Conservation (phyloP, 2,797 vertebrate genomes). For the Sardinella longiceps region DNA sequence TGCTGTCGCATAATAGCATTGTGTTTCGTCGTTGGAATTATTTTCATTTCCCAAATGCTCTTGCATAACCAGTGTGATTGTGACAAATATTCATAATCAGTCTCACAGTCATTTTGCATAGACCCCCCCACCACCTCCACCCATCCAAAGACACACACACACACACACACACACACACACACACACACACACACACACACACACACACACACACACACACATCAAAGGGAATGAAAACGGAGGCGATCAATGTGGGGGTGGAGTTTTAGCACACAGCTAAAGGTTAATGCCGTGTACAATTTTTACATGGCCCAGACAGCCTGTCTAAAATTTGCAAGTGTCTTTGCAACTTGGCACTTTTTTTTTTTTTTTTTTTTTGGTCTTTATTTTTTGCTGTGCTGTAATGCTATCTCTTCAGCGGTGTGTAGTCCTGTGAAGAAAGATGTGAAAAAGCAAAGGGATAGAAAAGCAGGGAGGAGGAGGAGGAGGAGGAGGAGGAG, state of each 20-base stretch:
- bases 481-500: conserved; percentile 43
- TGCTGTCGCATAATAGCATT: background rate
- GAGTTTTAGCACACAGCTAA: conserved; percentile 29
- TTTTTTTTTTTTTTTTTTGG: conserved; percentile 42
- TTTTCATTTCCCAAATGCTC: conserved; percentile 42
- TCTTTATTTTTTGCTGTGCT: conserved; percentile 56
- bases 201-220: conserved; percentile 5
- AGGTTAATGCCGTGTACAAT: background rate
- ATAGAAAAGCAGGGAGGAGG: conserved; percentile 34
- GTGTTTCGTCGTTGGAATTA: conserved; percentile 17
- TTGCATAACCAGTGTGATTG: conserved; percentile 45
- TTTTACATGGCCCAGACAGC: conserved; percentile 20
- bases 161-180: conserved; percentile 28
- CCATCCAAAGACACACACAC: background rate
- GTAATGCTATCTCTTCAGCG: conserved; percentile 58
- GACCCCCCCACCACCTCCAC: background rate
- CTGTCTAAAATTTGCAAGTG: conserved; percentile 41
- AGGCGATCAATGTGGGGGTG: conserved; percentile 34
- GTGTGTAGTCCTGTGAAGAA: conserved; percentile 51
- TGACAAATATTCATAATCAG: conserved; percentile 28
- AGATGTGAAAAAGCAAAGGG: conserved; percentile 8
- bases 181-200: conserved; percentile 20
- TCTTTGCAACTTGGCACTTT: conserved; percentile 44
- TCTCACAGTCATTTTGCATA: conserved; percentile 13
- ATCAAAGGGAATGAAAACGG: conserved; percentile 35